Conservation (phyloP, 2,113 vertebrate species). For the Pseudopodoces humilis region DNA sequence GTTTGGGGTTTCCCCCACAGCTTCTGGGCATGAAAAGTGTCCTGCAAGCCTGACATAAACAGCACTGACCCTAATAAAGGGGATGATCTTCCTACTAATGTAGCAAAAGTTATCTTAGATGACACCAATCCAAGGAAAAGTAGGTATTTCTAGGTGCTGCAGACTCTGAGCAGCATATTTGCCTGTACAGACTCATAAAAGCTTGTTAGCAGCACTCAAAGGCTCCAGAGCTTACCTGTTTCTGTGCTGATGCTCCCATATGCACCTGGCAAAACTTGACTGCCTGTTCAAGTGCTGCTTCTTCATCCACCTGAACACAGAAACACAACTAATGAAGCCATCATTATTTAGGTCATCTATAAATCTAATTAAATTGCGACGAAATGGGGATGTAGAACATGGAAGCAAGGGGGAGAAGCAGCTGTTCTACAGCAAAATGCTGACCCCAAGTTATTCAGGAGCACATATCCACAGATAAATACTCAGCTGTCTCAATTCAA, state of each 20-base stretch:
- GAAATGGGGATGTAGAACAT: neutral
- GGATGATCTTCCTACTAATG: neutral
- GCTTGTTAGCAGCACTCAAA: neutral
- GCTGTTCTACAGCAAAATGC: neutral
- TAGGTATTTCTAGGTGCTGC: neutral
- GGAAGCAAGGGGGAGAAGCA: neutral
- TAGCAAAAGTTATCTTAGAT: neutral
- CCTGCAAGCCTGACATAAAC: neutral
- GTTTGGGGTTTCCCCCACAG: neutral
- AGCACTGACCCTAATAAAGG: neutral
- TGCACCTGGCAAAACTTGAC: constrained; percentile 99
- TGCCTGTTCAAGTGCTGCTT: constrained; percentile 93
- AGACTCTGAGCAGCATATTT: neutral
- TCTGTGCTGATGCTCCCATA: constrained; percentile 89
- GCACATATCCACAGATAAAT: neutral
- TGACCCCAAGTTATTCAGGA: neutral
- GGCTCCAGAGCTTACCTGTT: constrained; percentile 83
- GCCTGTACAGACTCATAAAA: neutral
- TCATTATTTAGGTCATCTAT: neutral
- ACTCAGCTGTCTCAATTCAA: neutral
- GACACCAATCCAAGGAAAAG: neutral
- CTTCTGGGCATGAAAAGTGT: neutral
- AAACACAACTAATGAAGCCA: neutral
- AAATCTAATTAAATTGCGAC: neutral
- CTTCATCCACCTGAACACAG: constrained; percentile 91